Conservation (phyloP, 2,888 invertebrate genomes). For the Acanthoscelides obtectus region DNA sequence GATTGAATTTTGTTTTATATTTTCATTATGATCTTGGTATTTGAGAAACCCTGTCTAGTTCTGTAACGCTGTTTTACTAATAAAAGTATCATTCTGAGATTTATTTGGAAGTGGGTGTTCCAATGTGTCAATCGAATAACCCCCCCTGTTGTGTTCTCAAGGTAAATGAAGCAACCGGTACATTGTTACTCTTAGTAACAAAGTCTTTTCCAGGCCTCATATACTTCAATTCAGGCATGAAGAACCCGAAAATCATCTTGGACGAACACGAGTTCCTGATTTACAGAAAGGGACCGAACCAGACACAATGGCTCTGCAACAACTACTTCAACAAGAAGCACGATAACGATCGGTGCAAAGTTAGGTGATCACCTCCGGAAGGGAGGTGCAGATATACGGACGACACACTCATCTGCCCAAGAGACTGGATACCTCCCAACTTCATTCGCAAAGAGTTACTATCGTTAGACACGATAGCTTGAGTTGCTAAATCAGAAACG, state of each 20-base stretch:
- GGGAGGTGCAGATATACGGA: conserved; percentile 22
- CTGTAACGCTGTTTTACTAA: too few relatives aligned
- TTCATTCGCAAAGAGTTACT: conserved; percentile 25
- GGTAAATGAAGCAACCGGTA: too few relatives aligned
- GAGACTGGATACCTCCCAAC: conserved; percentile 22
- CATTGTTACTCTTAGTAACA: too few relatives aligned
- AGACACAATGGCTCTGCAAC: conserved; percentile 30
- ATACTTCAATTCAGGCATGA: conserved; percentile 31
- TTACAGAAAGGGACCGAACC: conserved; percentile 23
- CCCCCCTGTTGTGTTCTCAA: too few relatives aligned
- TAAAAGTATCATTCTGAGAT: too few relatives aligned
- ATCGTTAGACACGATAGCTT: conserved; percentile 16
- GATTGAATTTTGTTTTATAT: too few relatives aligned
- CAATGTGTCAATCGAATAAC: too few relatives aligned
- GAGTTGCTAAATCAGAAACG: too few relatives aligned
- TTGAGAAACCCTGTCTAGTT: too few relatives aligned
- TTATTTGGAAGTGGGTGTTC: too few relatives aligned
- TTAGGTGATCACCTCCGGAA: conserved; percentile 27
- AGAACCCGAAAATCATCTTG: conserved; percentile 32
- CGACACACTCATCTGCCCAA: conserved; percentile 24
- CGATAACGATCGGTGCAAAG: conserved; percentile 26
- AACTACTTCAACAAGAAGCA: conserved; percentile 25
- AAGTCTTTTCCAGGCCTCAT: conserved; percentile 21
- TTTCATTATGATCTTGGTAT: too few relatives aligned
- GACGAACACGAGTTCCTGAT: conserved; percentile 28